phyloP scores from a whole-genome alignment of 1,140 invertebrate genomes.

The Drosophila rhopaloa region DNA sequence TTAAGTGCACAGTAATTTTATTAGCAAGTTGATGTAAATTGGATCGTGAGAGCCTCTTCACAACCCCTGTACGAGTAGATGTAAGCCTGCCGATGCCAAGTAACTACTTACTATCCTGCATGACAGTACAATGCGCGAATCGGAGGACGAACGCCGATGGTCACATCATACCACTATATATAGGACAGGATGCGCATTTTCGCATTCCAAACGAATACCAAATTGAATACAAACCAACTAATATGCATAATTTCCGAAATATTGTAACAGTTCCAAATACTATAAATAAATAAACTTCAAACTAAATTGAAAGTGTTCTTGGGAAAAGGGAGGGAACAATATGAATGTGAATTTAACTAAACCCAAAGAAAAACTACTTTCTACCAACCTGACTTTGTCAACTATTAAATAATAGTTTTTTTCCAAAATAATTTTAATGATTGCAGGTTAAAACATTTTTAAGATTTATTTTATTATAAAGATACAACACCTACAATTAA shows the following conservation, averaged over 20 bases:
- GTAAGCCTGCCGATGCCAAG: conserved; percentile 51
- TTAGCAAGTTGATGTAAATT: conserved; percentile 45
- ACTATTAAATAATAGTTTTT: too few species aligned
- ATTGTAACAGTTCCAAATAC: conserved; percentile 79
- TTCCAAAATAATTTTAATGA: too few species aligned
- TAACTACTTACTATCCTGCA: conserved; percentile 40
- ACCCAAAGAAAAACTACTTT: too few species aligned
- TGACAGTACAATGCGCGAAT: conserved; percentile 27
- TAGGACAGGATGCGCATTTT: conserved; percentile 41
- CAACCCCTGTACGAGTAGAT: conserved; percentile 44
- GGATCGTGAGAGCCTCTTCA: conserved; percentile 25
- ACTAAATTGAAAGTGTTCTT: conserved; percentile 18
- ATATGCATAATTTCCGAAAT: conserved; percentile 61
- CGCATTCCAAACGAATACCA: conserved; percentile 33
- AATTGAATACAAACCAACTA: conserved; percentile 52
- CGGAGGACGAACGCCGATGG: conserved; percentile 27
- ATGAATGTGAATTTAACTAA: too few species aligned
- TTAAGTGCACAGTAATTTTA: conserved; percentile 50
- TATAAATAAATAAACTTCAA: conserved; percentile 71
- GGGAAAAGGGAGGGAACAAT: too few species aligned
- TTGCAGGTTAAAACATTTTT: too few species aligned
- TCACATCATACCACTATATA: conserved; percentile 34
- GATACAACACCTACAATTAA: not conserved
- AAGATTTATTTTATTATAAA: not conserved
- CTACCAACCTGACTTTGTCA: too few species aligned